Conservation (phyloP, 2,888 invertebrate genomes). For the Andrena fulva region DNA sequence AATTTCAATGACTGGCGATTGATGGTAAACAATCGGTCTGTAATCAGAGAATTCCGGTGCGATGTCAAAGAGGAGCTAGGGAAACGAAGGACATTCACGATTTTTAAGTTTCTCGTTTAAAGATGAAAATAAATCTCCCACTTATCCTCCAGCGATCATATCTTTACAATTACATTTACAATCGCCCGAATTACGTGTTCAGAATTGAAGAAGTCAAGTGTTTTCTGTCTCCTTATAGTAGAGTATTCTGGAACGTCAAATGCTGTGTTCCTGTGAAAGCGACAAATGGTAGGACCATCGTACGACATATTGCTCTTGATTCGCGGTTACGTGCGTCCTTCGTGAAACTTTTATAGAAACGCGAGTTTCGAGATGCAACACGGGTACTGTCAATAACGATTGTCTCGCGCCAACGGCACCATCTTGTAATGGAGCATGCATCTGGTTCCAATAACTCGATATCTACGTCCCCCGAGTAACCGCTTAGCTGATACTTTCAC, state of each 20-base stretch:
- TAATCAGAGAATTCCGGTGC: constrained; percentile 55
- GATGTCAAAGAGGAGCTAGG: constrained; percentile 47
- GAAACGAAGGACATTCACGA: constrained; percentile 1
- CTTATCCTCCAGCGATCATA: not conserved
- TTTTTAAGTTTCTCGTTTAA: not conserved
- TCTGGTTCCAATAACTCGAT: constrained; percentile 44
- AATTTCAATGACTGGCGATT: constrained; percentile 45
- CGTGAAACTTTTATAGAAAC: constrained; percentile 53
- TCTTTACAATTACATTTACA: not conserved
- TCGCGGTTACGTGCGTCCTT: constrained; percentile 12
- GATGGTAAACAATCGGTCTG: constrained; percentile 40
- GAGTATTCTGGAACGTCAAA: constrained; percentile 5
- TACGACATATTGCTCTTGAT: constrained; percentile 27
- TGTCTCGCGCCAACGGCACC: constrained; percentile 38
- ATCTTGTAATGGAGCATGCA: constrained; percentile 47
- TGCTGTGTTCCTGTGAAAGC: constrained; percentile 19
- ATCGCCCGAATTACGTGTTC: not conserved
- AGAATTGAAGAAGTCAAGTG: not conserved
- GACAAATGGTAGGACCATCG: constrained; percentile 21
- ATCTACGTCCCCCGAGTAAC: not conserved
- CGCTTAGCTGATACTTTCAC: constrained; percentile 25
- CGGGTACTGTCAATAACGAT: constrained; percentile 43
- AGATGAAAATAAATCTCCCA: not conserved
- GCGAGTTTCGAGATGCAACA: constrained; percentile 37
- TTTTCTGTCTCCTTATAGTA: not conserved